phyloP scores from a whole-genome alignment of 2,113 vertebrate genomes.

The Verasper variegatus region DNA sequence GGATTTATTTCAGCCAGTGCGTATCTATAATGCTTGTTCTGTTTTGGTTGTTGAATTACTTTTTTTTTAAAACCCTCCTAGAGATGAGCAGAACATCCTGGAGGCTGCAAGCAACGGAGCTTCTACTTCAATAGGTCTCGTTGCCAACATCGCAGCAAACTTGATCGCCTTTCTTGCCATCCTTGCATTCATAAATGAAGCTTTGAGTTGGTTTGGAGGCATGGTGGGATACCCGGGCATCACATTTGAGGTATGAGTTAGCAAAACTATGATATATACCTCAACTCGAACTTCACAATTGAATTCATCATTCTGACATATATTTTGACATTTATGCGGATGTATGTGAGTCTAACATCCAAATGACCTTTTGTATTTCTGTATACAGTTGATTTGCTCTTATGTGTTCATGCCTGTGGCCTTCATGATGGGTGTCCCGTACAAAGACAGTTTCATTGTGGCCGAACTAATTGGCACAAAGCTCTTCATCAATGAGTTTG shows the following conservation, averaged over 20 bases:
- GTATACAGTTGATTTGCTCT: conserved; percentile 89
- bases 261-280: neutral
- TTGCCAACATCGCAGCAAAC: conserved; percentile 92
- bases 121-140: conserved; percentile 84
- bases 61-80: conserved; percentile 48
- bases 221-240: conserved; percentile 88
- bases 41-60: neutral
- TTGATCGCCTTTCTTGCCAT: conserved; percentile 92
- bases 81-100: conserved; percentile 89
- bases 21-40: neutral
- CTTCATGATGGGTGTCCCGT: conserved; percentile 92
- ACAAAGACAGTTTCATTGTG: conserved; percentile 85
- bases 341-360: no score
- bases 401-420: conserved; percentile 93
- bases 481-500: conserved; percentile 95
- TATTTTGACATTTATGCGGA: neutral
- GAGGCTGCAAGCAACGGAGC: conserved; percentile 93
- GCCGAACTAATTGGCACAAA: conserved; percentile 93
- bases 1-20: neutral
- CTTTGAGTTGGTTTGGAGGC: conserved; percentile 88
- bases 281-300: neutral
- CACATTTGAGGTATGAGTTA: conserved; percentile 88
- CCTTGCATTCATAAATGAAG: conserved; percentile 88
- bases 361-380: neutral
- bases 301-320: neutral